Percentiles rank a stretch among this genome's conserved stretches.
These are phyloP conservation scores for Dexiosoma caninum DNA, from an alignment of 2,888 invertebrate genomes.

Conservation along the genomic window DNA sequence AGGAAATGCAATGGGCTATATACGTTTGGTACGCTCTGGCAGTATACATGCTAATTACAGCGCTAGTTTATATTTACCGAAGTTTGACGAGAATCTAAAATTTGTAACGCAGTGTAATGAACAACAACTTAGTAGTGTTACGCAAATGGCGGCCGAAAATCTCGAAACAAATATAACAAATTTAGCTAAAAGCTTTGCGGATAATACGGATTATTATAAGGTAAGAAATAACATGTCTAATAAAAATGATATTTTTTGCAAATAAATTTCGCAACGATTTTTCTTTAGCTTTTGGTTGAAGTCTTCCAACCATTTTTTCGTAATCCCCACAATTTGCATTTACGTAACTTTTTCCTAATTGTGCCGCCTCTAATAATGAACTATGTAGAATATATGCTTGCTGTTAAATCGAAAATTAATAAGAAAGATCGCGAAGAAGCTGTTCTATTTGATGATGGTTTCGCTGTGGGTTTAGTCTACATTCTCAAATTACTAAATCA, in stretches of 20 bases:
- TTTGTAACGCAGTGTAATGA: slow-evolving; percentile 83
- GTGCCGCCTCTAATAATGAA: slow-evolving; percentile 96
- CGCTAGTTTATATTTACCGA: slow-evolving; percentile 92
- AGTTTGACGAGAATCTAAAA: slow-evolving; percentile 82
- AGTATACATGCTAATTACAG: slow-evolving; percentile 94
- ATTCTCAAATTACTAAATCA: slow-evolving; percentile 94
- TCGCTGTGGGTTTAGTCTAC: slow-evolving; percentile 96
- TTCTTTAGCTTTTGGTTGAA: slow-evolving; percentile 87
- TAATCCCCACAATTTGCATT: slow-evolving; percentile 90
- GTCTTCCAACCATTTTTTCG: slow-evolving; percentile 94
- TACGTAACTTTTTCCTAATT: slow-evolving; percentile 94
- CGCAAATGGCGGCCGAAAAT: slow-evolving; percentile 83
- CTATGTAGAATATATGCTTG: slow-evolving; percentile 94
- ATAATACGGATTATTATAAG: slow-evolving; percentile 75
- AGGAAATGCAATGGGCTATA: slow-evolving; percentile 95
- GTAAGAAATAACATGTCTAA: too few species aligned
- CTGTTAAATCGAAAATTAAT: slow-evolving; percentile 93
- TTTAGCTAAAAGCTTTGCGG: slow-evolving; percentile 89
- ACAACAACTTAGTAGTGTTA: slow-evolving; percentile 80
- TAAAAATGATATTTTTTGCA: too few species aligned
- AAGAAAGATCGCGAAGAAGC: slow-evolving; percentile 87
- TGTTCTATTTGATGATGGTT: slow-evolving; percentile 98
- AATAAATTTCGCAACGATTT: background rate
- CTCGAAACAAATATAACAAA: slow-evolving; percentile 88
- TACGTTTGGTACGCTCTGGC: slow-evolving; percentile 94